Percentiles rank a stretch among this genome's conserved stretches.
Conservation (phyloP, 1,140 invertebrate species). For the Lasioglossum baleicum region DNA sequence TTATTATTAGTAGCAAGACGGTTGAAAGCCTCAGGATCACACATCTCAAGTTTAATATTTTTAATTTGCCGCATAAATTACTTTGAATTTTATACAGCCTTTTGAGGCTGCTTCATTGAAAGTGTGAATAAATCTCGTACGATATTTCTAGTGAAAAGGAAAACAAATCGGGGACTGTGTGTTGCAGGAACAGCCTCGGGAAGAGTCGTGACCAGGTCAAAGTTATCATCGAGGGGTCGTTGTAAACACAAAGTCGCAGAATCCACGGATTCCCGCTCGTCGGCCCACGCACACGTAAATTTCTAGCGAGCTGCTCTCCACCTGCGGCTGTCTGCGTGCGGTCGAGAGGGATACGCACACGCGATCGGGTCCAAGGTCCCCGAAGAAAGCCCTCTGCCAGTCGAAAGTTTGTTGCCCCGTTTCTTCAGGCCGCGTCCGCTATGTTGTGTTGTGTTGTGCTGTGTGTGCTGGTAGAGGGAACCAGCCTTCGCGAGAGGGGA, state of each 20-base stretch:
- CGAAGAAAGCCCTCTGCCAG: constrained; percentile 53
- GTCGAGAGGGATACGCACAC: constrained; percentile 30
- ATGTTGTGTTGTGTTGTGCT: too few species aligned
- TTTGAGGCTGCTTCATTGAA: too few species aligned
- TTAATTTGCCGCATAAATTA: too few species aligned
- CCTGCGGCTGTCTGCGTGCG: constrained; percentile 36
- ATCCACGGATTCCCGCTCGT: constrained; percentile 36
- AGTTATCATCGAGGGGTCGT: neutral
- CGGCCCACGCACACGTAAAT: constrained; percentile 29
- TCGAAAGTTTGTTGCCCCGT: constrained; percentile 65
- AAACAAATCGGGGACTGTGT: neutral
- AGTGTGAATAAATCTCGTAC: too few species aligned
- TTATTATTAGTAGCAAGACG: too few species aligned
- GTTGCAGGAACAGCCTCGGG: too few species aligned
- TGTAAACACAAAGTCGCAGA: constrained; percentile 26
- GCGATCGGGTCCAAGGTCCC: constrained; percentile 65
- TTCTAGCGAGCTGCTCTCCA: constrained; percentile 23
- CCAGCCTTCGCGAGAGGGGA: constrained; percentile 34
- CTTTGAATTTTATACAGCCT: too few species aligned
- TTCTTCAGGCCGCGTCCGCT: constrained; percentile 34
- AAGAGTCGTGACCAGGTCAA: neutral
- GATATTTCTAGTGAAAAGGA: too few species aligned
- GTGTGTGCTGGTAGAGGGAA: constrained; percentile 12
- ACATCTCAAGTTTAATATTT: too few species aligned
- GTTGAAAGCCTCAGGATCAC: too few species aligned